Conservation (phyloP, 2,797 vertebrate species). For the Diceros bicornis region DNA sequence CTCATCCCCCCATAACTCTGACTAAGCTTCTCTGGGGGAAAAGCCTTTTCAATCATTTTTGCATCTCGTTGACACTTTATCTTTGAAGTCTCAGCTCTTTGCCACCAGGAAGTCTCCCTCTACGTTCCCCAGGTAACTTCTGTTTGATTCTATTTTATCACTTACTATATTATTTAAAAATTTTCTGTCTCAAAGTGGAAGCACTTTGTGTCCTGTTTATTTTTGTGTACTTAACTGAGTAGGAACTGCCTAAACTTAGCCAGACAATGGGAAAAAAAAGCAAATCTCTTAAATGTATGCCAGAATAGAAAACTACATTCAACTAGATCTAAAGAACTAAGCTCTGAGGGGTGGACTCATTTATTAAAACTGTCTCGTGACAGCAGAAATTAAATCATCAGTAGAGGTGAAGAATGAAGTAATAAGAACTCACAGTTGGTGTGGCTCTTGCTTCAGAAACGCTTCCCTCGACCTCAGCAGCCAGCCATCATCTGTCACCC, state of each 20-base stretch:
- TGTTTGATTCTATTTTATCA: background rate
- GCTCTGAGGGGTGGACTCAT: background rate
- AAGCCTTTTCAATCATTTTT: background rate
- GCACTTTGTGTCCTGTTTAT: background rate
- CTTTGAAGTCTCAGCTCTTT: background rate
- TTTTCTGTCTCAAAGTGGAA: background rate
- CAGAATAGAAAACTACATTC: background rate
- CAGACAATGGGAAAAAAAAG: background rate
- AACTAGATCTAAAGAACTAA: background rate
- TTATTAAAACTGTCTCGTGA: background rate
- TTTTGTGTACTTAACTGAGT: no score
- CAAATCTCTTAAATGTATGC: background rate
- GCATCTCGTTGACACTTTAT: background rate
- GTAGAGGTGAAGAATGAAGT: background rate
- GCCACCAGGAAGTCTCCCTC: background rate
- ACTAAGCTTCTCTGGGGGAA: background rate
- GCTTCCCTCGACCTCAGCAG: rapidly evolving
- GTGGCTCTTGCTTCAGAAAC: rapidly evolving
- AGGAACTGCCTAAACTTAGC: background rate
- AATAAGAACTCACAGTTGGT: background rate
- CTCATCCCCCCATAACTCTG: background rate
- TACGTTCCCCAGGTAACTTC: background rate
- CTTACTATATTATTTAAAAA: background rate
- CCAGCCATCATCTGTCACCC: rapidly evolving
- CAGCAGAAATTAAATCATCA: background rate